Percentiles rank a stretch among this genome's conserved stretches.
Evolutionary conservation across 2,113 vertebrate genomes (phyloP).

Genomic region (Menura novaehollandiae): DNA sequence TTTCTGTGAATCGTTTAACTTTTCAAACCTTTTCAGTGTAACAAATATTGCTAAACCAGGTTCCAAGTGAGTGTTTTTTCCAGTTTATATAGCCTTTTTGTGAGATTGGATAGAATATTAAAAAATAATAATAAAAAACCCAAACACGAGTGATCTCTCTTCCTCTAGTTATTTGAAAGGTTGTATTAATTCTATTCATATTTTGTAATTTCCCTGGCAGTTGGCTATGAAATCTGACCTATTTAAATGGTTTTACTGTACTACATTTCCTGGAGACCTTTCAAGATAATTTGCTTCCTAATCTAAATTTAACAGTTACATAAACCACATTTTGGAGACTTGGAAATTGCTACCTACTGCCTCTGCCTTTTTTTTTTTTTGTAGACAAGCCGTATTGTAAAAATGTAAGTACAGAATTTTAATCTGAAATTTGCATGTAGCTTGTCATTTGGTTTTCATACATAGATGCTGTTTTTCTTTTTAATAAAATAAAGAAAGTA

Average conservation of each 20-base stretch:
- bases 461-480: background rate
- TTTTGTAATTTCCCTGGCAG: slow-evolving; percentile 48
- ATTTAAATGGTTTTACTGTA: slow-evolving; percentile 64
- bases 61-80: background rate
- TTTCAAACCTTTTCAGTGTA: background rate
- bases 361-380: background rate
- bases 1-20: background rate
- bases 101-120: slow-evolving; percentile 25
- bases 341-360: slow-evolving; percentile 46
- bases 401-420: background rate
- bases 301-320: slow-evolving; percentile 69
- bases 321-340: slow-evolving; percentile 61
- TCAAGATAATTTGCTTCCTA: slow-evolving; percentile 64
- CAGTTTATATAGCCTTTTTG: slow-evolving; percentile 3
- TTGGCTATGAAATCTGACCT: slow-evolving; percentile 64
- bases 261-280: slow-evolving; percentile 66
- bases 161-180: slow-evolving; percentile 40
- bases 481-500: background rate
- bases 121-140: slow-evolving; percentile 39
- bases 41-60: background rate
- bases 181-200: slow-evolving; percentile 50
- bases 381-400: background rate
- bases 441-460: background rate
- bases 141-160: background rate
- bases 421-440: background rate